Base-by-base conservation (phyloP, 2,797 vertebrate species). In the Labroides dimidiatus region DNA sequence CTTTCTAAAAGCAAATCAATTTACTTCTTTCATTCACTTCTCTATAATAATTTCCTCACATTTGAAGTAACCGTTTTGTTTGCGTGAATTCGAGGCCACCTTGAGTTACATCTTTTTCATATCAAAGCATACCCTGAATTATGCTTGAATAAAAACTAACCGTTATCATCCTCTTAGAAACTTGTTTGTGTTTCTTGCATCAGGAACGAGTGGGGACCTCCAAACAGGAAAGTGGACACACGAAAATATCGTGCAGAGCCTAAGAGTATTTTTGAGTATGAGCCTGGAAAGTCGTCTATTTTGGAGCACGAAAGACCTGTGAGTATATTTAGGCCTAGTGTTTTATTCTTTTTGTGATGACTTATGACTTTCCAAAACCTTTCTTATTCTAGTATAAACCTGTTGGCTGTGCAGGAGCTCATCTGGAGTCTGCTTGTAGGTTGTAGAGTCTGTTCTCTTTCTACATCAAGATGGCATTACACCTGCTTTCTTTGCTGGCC, bases 251-350 rank as follows among this genome's bases (percentile, higher is more conserved):
- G 98, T 0, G 98, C 98, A 1, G 98, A 99, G 82, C 98, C 98
- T 10, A 95, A 97, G 87, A 99, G 98, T 85, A 99, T 99, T 90
- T 99, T 99, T 93, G 98, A 99, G 61, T 99, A 99, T 2, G 98
- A 99, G 85, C 98, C 98, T 0, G 98, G 98, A 51, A 99, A 98
- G 86, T 99, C 98, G 3, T 99, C 98, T 0, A 97, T 99, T 86
- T 93, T 99, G 75, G 96, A 98, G 60, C 97, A 97, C 0, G 97
- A 99, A 85, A 95, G 97, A 90, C 96, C 96, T 80, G 98, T 99
- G 93, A 98, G 97, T 92, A 67, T 41, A 71, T 75, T 21, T 1
- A 51, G 20, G 2, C 3, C 12, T n/a, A 45, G 2, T 64, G 4
- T 33, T 43, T 60, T 0, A 39, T 15, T 44, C 39, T 1, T 47